These are phyloP conservation scores for Tenthredo amoena DNA, from an alignment of 2,888 invertebrate species.

Conservation along the genomic window DNA sequence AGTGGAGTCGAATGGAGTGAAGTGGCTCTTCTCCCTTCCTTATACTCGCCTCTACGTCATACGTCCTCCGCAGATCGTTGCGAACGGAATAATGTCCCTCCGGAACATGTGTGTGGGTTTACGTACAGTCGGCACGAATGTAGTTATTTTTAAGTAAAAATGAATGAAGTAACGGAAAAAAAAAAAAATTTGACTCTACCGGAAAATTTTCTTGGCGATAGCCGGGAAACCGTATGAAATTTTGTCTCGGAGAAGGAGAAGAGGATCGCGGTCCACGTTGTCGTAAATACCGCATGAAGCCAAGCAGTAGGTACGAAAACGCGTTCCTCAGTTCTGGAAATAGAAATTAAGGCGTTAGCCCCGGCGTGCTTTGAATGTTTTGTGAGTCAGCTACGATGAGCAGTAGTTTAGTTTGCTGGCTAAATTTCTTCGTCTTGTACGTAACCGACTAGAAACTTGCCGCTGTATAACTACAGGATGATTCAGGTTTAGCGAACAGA, in stretches of 20 bases:
- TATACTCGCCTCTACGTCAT: background rate
- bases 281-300: background rate
- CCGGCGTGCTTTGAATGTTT: slow-evolving; percentile 42
- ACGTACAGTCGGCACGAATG: too few species aligned
- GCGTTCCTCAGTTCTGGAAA: slow-evolving; percentile 35
- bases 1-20: background rate
- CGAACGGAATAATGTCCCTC: background rate
- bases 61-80: background rate
- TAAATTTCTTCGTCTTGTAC: background rate
- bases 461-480: background rate
- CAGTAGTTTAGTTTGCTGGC: background rate
- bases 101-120: too few species aligned
- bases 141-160: too few species aligned
- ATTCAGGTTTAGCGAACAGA: background rate
- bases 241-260: background rate
- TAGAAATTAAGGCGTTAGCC: slow-evolving; percentile 49
- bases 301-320: background rate
- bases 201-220: too few species aligned
- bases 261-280: background rate
- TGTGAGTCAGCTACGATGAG: slow-evolving; percentile 27
- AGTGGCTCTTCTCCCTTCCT: background rate
- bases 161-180: too few species aligned
- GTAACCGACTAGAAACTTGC: background rate
- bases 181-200: too few species aligned
- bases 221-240: too few species aligned